Base-by-base conservation (phyloP, 2,888 invertebrate genomes). In the Brachypalpus laphriformis region DNA sequence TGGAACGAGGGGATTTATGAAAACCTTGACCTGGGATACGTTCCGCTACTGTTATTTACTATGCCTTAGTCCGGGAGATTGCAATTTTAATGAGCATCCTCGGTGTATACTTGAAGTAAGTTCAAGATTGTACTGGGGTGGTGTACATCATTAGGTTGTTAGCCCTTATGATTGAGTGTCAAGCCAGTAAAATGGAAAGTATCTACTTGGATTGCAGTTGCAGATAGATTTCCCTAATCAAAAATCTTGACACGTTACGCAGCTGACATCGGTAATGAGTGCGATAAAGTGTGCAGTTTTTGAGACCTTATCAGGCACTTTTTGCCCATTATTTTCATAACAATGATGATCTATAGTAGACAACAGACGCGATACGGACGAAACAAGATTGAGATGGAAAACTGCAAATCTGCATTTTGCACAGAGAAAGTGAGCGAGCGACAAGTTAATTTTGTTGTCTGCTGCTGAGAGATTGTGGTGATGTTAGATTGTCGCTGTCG, bases 1-100 rank as follows among this genome's bases (percentile, higher is more conserved):
- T 82, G 70, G 76, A 76, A 76, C 70, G 70, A 42, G 74, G 37
- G 61, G 47, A 42, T 71, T 71, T 71, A 66, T 59, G 45, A 77
- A 82, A 82, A 77, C 82, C 82, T 82, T 82, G 82, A 77, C 82
- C 82, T 82, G 82, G 16, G 70, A 37, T 72, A 61, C 45, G 77
- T 82, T 82, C 70, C 76, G 76, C 76, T 76, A 76, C 70, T 82
- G 76, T 57, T 65, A 77, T 70, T 63, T 47, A 45, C n/a, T n/a
- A n/a, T n/a, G n/a, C n/a, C n/a, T n/a, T 45, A 8, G 11, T n/a
- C 54, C n/a, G 49, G 7, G 6, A 22, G 45, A 74, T 68, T 66
- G 81, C 61, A 63, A 34, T 34, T 65, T 76, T 65, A 51, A 71
- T 57, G 57, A 71, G 68, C 76, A 70, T 75, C 57, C 56, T 56